phyloP scores from a whole-genome alignment of 2,797 vertebrate genomes.

The Pangasius djambal region DNA sequence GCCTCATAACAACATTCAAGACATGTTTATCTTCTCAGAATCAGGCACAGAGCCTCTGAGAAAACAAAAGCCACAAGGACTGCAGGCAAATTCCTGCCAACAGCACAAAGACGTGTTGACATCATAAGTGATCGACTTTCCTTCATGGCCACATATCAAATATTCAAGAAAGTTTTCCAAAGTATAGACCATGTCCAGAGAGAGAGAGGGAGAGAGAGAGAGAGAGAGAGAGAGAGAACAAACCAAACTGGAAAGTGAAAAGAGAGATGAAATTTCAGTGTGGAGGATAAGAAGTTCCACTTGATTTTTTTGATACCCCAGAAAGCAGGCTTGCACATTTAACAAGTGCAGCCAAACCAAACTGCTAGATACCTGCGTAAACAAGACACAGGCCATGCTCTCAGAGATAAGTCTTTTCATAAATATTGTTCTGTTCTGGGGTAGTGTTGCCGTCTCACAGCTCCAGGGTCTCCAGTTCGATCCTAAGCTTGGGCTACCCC shows the following conservation, averaged over 20 bases:
- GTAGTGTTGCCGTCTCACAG: neutral
- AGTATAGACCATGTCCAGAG: neutral
- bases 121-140: slow-evolving; percentile 29
- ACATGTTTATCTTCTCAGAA: slow-evolving; percentile 18
- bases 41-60: slow-evolving; percentile 8
- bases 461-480: neutral
- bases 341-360: slow-evolving; percentile 14
- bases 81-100: slow-evolving; percentile 35
- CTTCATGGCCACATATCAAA: slow-evolving; percentile 6
- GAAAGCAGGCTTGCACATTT: neutral
- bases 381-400: neutral
- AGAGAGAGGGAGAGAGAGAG: neutral
- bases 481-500: neutral
- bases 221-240: neutral
- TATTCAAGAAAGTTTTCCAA: slow-evolving; percentile 4
- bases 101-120: slow-evolving; percentile 31
- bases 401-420: neutral
- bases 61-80: slow-evolving; percentile 41
- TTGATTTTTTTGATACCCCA: slow-evolving; percentile 14
- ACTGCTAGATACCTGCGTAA: neutral
- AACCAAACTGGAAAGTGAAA: slow-evolving; percentile 32
- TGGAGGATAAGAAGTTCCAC: neutral
- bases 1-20: slow-evolving; percentile 32
- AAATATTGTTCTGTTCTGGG: slow-evolving; percentile 1
- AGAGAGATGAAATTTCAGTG: slow-evolving; percentile 12